Base-by-base conservation (phyloP, 2,113 vertebrate species). In the Callithrix jacchus region DNA sequence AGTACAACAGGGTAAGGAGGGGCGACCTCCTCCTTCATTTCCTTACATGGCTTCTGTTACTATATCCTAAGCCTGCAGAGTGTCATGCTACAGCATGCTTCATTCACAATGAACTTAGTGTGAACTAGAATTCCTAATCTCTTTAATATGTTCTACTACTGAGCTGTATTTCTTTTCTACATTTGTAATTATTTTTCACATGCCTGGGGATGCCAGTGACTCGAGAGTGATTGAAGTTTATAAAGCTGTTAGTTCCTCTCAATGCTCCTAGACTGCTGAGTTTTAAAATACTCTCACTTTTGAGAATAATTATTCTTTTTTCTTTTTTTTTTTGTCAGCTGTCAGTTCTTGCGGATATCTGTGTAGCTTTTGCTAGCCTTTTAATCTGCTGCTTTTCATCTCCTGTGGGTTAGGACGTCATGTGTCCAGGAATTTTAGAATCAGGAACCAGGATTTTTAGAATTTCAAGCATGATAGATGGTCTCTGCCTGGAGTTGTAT, bases 121-220 rank as follows among this genome's bases (percentile, higher is more conserved):
- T 83, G 81, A 97, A 95, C 88, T 86, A 18, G 66, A 96, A 95
- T 96, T 96, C 88, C 88, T 95, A 95, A 88, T 96, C 96, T 95
- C 92, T 89, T 93, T 90, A 87, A 82, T 81, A 40, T 40, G 32
- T 88, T 77, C 54, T 89, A 88, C 95, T 94, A 27, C 82, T 18
- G 40, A 88, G 49, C 77, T 16, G 0, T 88, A 93, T 97, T 96
- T 97, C 93, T 96, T 35, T 87, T 80, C 52, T 89, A 1, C 12
- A 35, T 35, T 54, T n/a, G 12, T 21, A 77, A 30, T 98, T 97
- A 90, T 90, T 87, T 87, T 89, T 37, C 45, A 37, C 11, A 0
- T 84, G 92, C 71, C 91, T 42, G 6, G 61, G 40, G 40, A 76
- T 37, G 21, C 40, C 77, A 90, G 4, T 58, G 66, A 82, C 77